Evolutionary conservation across 1,140 invertebrate genomes (phyloP).

Genomic region (Hypsibius dujardini): DNA sequence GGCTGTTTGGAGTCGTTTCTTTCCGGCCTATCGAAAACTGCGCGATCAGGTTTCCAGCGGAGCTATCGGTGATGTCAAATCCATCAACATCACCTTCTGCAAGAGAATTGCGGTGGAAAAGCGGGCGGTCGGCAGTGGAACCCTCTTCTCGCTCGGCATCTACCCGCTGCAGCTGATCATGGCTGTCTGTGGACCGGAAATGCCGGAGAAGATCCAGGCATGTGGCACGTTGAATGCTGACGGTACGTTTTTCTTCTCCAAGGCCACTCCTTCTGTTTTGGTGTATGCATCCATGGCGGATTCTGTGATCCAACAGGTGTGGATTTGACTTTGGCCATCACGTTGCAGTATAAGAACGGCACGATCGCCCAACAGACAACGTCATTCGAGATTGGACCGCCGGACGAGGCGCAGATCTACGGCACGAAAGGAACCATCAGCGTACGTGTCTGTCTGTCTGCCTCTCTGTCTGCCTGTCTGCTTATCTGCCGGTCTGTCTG

Average conservation of each 20-base stretch:
- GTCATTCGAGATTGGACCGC: no score
- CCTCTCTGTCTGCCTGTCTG: no score
- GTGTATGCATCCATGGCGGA: no score
- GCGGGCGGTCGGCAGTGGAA: slow-evolving; percentile 54
- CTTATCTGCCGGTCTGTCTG: no score
- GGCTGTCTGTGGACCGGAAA: slow-evolving; percentile 47
- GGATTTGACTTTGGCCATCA: slow-evolving; percentile 44
- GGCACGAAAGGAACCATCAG: no score
- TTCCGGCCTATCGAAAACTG: slow-evolving; percentile 51
- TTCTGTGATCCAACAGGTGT: slow-evolving; percentile 30
- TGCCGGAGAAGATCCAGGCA: slow-evolving; percentile 38
- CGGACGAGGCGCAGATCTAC: no score
- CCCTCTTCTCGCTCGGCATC: slow-evolving; percentile 59
- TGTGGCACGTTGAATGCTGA: not conserved
- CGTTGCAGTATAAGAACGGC: slow-evolving; percentile 44
- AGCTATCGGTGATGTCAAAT: slow-evolving; percentile 47
- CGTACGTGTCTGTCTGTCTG: no score
- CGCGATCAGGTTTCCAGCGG: slow-evolving; percentile 39
- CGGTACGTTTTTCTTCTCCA: not conserved
- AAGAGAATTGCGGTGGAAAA: slow-evolving; percentile 32
- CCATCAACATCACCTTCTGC: slow-evolving; percentile 48
- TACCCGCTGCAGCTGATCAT: slow-evolving; percentile 58
- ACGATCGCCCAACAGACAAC: slow-evolving; percentile 45
- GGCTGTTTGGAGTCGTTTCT: slow-evolving; percentile 62
- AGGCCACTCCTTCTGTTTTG: no score